Evolutionary conservation across 2,113 vertebrate species (phyloP).

Genomic region (Noctilio leporinus): DNA sequence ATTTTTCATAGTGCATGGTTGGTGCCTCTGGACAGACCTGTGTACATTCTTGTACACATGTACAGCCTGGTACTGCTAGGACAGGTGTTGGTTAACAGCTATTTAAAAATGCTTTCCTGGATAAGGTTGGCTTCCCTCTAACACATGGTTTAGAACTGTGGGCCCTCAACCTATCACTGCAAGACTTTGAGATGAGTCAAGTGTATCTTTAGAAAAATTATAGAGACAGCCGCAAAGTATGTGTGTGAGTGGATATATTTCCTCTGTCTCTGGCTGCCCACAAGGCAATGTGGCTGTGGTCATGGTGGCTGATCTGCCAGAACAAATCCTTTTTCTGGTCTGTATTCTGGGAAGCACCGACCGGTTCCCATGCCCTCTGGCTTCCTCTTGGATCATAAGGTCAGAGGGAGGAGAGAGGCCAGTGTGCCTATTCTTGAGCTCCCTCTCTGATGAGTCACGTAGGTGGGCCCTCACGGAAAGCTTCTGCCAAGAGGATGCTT

Average conservation of each 20-base stretch:
- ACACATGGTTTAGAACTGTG: not conserved
- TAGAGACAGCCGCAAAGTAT: accelerated
- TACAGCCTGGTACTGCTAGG: too few relatives aligned
- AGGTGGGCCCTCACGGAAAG: not conserved
- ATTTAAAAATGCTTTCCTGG: not conserved
- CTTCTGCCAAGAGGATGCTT: not conserved
- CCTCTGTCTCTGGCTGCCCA: not conserved
- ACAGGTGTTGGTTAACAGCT: not conserved
- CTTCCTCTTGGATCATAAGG: not conserved
- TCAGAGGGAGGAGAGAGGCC: not conserved
- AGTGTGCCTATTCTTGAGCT: not conserved
- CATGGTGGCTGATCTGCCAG: not conserved
- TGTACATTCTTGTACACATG: too few relatives aligned
- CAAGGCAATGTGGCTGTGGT: not conserved
- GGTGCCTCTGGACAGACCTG: too few relatives aligned
- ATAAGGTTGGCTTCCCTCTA: not conserved
- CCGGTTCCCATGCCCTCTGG: not conserved
- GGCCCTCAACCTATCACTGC: not conserved
- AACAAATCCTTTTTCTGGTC: not conserved
- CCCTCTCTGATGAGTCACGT: not conserved
- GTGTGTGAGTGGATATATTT: not conserved
- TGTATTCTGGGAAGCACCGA: not conserved
- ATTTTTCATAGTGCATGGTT: too few relatives aligned
- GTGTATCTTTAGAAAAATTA: not conserved
- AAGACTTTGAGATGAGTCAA: not conserved